phyloP scores from a whole-genome alignment of 2,888 invertebrate species.

The Ennomos fuscantarius region DNA sequence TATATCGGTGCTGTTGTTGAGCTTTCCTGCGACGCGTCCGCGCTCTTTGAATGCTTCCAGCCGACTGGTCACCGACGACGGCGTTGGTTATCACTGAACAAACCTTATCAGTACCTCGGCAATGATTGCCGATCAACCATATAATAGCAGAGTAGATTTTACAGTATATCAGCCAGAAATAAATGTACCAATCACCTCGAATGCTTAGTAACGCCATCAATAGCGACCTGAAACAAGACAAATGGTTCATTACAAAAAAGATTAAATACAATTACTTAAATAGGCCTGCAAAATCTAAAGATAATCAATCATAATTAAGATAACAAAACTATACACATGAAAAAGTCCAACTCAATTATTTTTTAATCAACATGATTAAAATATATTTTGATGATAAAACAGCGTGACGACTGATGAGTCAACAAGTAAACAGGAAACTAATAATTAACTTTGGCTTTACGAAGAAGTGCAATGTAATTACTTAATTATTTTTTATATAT shows the following conservation, averaged over 20 bases:
- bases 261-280: background rate
- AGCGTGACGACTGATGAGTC: too few species aligned
- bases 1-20: conserved; percentile 65
- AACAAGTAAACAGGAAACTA: too few species aligned
- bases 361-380: too few species aligned
- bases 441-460: too few species aligned
- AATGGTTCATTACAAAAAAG: conserved; percentile 1
- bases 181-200: conserved; percentile 72
- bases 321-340: too few species aligned
- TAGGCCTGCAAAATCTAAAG: too few species aligned
- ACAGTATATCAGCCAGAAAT: conserved; percentile 75
- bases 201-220: conserved; percentile 79
- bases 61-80: conserved; percentile 71
- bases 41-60: conserved; percentile 74
- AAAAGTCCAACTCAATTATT: too few species aligned
- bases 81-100: conserved; percentile 77
- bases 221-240: conserved; percentile 74
- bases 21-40: conserved; percentile 77
- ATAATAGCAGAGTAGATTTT: conserved; percentile 76
- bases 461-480: too few species aligned
- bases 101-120: conserved; percentile 79
- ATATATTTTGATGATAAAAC: too few species aligned
- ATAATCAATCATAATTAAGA: background rate
- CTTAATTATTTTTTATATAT: too few species aligned
- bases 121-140: conserved; percentile 79